Evolutionary conservation across 1,140 invertebrate species (phyloP), one percentile per base, ranked within the genome.

Genomic region (Solen grandis): DNA sequence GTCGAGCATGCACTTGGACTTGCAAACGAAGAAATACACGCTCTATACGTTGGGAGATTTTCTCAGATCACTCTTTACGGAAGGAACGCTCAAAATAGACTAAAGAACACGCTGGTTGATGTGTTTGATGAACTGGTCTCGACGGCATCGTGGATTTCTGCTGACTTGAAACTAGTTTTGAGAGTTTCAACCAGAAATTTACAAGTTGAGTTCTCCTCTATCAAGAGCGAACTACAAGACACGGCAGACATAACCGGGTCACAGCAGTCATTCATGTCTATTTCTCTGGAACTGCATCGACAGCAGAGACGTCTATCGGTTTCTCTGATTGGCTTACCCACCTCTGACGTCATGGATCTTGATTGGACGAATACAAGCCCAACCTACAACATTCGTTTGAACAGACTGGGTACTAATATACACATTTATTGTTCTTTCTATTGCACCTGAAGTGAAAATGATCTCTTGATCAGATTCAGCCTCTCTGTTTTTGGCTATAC

Each of bases 1-100:
- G 73, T 75, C 33, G 31, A 63, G 1, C 8, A 14, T 16, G 57
- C 59, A n/a, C 33, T 63, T n/a, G 29, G 54, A n/a, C 38, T 75
- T 19, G 73, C 73, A 4, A 33, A 38, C 25, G 73, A 75, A 33
- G 73, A 75, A 29, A 52, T 63, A n/a, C 73, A 75, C 19, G 38
- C 59, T 1, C n/a, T 63, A 35, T 75, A 60, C 29, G 41, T 75
- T n/a, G 57, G 35, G 29, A 57, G 65, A 31, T 50, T 19, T 22
- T 50, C 73, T 10, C 57, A 63, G 29, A 50, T 31, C n/a, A 33
- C 54, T 16, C 27, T 75, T 52, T 31, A 52, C 14, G 55, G 52
- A n/a, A 36, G 73, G 27, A 29, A 50, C 8, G 41, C 29, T 25
- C 25, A 63, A 29, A 46, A 57, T 5, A 27, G 38, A 22, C 5